Percentiles rank a stretch among this genome's conserved stretches.
phyloP scores from a whole-genome alignment of 1,140 invertebrate genomes.

The Penaeus chinensis region DNA sequence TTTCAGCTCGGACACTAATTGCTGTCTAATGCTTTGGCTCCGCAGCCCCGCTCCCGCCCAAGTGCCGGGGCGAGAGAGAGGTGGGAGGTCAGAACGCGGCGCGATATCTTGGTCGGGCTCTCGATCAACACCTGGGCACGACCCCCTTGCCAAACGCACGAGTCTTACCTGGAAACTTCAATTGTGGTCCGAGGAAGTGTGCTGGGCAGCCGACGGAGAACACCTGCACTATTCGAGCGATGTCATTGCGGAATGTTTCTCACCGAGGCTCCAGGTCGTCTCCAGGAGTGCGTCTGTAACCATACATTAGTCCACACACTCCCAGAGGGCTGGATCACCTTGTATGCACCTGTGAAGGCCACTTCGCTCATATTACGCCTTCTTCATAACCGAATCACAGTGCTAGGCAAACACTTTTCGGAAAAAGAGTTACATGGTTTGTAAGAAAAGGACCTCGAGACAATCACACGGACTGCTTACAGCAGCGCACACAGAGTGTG shows the following conservation, averaged over 20 bases:
- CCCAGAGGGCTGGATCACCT: too few species aligned
- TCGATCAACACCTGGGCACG: conserved; percentile 16
- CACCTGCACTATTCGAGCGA: background rate
- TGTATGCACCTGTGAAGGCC: too few species aligned
- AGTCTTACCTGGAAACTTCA: conserved; percentile 23
- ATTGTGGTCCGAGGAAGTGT: background rate
- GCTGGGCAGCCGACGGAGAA: background rate
- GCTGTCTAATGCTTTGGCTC: too few species aligned
- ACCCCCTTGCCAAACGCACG: conserved; percentile 1
- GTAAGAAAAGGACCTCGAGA: background rate
- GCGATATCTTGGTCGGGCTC: conserved; percentile 23
- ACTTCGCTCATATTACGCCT: too few species aligned
- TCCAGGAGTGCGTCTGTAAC: too few species aligned
- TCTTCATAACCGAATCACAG: too few species aligned
- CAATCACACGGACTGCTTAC: background rate
- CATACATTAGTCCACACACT: too few species aligned
- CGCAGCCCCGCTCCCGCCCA: background rate
- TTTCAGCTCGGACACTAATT: too few species aligned
- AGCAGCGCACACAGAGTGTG: conserved; percentile 6
- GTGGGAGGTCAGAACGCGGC: conserved; percentile 15
- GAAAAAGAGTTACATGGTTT: background rate
- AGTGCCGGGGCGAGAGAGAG: background rate
- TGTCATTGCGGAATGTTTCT: background rate
- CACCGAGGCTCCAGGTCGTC: too few species aligned
- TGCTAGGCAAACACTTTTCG: background rate